Conservation (phyloP, 1,140 invertebrate species). For the Cephus cinctus region DNA sequence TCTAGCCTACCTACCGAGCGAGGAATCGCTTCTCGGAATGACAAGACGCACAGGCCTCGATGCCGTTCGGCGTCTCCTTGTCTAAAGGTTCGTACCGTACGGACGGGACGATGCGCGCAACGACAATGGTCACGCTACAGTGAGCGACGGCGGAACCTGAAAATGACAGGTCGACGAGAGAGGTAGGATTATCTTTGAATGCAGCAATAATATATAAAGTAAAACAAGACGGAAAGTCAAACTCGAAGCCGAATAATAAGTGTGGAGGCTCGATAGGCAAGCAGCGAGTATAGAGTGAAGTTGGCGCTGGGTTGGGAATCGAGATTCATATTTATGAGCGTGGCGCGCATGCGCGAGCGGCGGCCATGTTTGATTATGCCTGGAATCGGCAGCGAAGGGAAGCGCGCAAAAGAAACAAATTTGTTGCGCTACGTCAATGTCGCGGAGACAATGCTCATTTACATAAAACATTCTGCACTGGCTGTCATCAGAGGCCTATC, state of each 20-base stretch:
- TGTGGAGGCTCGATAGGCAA: no score
- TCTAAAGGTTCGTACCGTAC: no score
- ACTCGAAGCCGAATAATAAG: no score
- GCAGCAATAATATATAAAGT: no score
- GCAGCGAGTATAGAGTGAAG: no score
- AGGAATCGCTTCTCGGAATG: slow-evolving; percentile 34
- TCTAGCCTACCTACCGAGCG: slow-evolving; percentile 13
- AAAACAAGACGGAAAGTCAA: no score
- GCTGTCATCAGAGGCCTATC: slow-evolving; percentile 20
- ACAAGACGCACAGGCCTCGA: no score
- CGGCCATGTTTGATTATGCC: not conserved
- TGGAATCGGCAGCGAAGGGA: slow-evolving; percentile 10
- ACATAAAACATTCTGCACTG: slow-evolving; percentile 38
- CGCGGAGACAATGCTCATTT: slow-evolving; percentile 38
- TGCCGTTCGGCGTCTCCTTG: not conserved
- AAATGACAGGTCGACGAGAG: no score
- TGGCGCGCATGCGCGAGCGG: not conserved
- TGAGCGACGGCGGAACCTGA: no score
- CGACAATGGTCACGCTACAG: no score
- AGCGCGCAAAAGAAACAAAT: slow-evolving; percentile 32
- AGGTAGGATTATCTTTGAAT: no score
- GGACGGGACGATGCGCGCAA: no score
- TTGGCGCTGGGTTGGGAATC: slow-evolving; percentile 8
- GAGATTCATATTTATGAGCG: slow-evolving; percentile 20
- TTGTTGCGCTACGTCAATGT: slow-evolving; percentile 33